A percentile compares a stretch with the other conserved stretches of the same genome.
Conservation (phyloP, 2,797 vertebrate genomes). For the Gymnoscopelus braueri region DNA sequence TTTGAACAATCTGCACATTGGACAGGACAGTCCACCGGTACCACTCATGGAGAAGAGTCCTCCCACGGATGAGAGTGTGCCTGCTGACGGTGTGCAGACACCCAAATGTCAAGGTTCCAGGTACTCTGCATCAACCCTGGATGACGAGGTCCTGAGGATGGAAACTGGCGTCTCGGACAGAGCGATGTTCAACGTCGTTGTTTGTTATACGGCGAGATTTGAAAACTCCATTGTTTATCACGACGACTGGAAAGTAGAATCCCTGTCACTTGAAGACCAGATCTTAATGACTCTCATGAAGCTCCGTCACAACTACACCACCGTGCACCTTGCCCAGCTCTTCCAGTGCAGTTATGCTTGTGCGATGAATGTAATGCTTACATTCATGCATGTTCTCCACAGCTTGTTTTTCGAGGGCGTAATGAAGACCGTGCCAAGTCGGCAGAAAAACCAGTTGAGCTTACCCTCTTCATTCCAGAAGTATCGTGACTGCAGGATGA, state of each 20-base stretch:
- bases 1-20: neutral
- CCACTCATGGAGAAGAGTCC: neutral
- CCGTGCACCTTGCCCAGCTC: neutral
- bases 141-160: neutral
- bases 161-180: constrained; percentile 5
- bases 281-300: constrained; percentile 17
- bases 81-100: constrained; percentile 2
- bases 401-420: constrained; percentile 4
- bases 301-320: constrained; percentile 1
- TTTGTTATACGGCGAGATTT: neutral
- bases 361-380: constrained; percentile 5
- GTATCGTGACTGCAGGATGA: neutral
- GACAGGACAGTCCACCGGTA: neutral
- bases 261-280: constrained; percentile 2
- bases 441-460: constrained; percentile 3
- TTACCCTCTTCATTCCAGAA: constrained; percentile 4
- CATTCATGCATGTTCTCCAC: constrained; percentile 5
- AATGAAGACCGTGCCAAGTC: constrained; percentile 3
- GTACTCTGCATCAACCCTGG: neutral
- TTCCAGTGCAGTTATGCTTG: constrained; percentile 7
- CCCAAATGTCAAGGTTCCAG: neutral
- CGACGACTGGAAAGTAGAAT: neutral
- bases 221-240: constrained; percentile 1
- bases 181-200: neutral
- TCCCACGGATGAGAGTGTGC: neutral